These are phyloP conservation scores for Aphrophora alni DNA, from an alignment of 2,888 invertebrate species.

Conservation along the genomic window DNA sequence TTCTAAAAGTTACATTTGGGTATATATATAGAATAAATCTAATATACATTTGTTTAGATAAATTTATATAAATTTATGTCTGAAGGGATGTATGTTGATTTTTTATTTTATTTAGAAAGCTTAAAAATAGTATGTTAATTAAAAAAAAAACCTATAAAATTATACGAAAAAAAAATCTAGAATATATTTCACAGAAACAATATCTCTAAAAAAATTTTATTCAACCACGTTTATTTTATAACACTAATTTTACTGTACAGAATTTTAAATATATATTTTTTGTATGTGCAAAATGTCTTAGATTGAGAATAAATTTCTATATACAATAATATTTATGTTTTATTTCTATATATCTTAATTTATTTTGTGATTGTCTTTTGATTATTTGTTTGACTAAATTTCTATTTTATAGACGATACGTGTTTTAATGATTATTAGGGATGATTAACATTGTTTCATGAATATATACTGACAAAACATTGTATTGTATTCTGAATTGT, in stretches of 20 bases:
- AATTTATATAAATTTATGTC: no score
- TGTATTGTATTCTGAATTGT: no score
- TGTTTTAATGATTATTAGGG: no score
- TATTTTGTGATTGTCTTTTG: not conserved
- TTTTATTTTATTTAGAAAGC: no score
- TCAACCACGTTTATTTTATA: not conserved
- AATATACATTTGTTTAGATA: no score
- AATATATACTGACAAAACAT: no score
- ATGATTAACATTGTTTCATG: not conserved
- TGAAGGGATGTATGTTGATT: no score
- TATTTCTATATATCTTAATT: slow-evolving; percentile 30
- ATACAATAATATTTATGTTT: slow-evolving; percentile 38
- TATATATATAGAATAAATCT: no score
- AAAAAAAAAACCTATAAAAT: no score
- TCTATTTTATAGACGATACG: not conserved
- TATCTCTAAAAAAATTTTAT: not conserved
- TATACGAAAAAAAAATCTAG: no score
- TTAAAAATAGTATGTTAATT: no score
- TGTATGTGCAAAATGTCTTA: slow-evolving; percentile 21
- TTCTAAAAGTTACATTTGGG: no score
- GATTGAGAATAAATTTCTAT: slow-evolving; percentile 39
- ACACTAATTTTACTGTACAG: not conserved
- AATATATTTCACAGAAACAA: not conserved
- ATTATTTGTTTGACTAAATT: not conserved
- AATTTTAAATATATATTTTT: not conserved